Evolutionary conservation across 2,888 invertebrate genomes (phyloP).

Genomic region (Cantharis rustica): DNA sequence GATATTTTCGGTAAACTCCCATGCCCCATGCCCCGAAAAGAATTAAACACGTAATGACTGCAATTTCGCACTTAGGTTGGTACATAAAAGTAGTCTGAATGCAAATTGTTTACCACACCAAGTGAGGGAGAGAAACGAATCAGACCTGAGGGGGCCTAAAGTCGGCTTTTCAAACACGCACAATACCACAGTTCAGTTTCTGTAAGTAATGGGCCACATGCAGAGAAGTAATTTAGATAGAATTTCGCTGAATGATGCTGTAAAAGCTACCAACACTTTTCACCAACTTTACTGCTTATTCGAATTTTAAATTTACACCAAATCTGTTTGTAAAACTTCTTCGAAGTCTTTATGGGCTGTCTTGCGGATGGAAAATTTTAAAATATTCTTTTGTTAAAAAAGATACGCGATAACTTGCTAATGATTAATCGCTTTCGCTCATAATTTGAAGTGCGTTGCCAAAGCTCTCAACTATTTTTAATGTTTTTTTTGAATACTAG

Average conservation of each 20-base stretch:
- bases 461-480: not conserved
- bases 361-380: not conserved
- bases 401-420: not conserved
- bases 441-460: constrained; percentile 1
- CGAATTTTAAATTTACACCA: constrained; percentile 11
- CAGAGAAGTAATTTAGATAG: constrained; percentile 36
- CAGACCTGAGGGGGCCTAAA: constrained; percentile 14
- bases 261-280: constrained; percentile 15
- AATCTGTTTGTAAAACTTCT: not conserved
- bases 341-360: not conserved
- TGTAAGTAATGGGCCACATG: constrained; percentile 34
- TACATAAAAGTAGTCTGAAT: constrained; percentile 25
- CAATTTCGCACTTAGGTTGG: constrained; percentile 28
- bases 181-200: constrained; percentile 24
- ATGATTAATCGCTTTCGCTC: constrained; percentile 7
- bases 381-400: not conserved
- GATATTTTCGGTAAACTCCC: not conserved
- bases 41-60: constrained; percentile 25
- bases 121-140: constrained; percentile 18
- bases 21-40: constrained; percentile 2
- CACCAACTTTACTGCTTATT: constrained; percentile 11
- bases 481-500: not conserved
- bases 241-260: constrained; percentile 15
- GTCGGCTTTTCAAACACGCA: constrained; percentile 30
- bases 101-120: constrained; percentile 18